phyloP scores from a whole-genome alignment of 2,113 vertebrate species.

The Bettongia penicillata region DNA sequence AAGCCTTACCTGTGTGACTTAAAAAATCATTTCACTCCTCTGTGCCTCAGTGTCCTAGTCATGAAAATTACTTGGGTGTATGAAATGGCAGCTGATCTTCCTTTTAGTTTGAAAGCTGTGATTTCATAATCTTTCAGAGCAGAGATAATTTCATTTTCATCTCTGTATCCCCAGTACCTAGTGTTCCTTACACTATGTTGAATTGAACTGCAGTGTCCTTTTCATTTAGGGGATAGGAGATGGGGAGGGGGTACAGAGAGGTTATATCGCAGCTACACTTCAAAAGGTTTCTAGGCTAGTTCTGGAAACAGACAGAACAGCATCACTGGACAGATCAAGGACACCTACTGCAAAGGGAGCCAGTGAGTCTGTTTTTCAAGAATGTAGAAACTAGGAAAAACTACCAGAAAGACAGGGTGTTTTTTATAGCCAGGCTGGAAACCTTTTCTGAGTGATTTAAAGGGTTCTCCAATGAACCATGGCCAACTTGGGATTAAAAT shows the following conservation, averaged over 20 bases:
- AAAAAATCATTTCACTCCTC: not conserved
- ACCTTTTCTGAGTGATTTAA: slow-evolving; percentile 66
- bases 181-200: not conserved
- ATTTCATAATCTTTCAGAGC: not conserved
- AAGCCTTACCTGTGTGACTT: not conserved
- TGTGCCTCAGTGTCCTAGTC: not conserved
- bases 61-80: not conserved
- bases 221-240: not conserved
- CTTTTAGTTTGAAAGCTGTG: not conserved
- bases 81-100: not conserved
- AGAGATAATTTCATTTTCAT: not conserved
- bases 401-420: slow-evolving; percentile 52
- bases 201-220: not conserved
- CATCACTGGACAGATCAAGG: slow-evolving; percentile 52
- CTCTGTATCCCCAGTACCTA: not conserved
- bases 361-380: slow-evolving; percentile 62
- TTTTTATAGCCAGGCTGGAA: slow-evolving; percentile 36
- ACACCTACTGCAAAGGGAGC: slow-evolving; percentile 62
- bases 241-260: not conserved
- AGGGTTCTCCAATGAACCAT: slow-evolving; percentile 58
- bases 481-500: slow-evolving; percentile 69
- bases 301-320: slow-evolving; percentile 57
- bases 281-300: slow-evolving; percentile 59
- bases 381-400: slow-evolving; percentile 67
- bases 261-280: slow-evolving; percentile 60